A percentile compares a stretch with the other conserved stretches of the same genome.
Evolutionary conservation across 2,113 vertebrate genomes (phyloP).

Genomic region (Sylvia atricapilla): DNA sequence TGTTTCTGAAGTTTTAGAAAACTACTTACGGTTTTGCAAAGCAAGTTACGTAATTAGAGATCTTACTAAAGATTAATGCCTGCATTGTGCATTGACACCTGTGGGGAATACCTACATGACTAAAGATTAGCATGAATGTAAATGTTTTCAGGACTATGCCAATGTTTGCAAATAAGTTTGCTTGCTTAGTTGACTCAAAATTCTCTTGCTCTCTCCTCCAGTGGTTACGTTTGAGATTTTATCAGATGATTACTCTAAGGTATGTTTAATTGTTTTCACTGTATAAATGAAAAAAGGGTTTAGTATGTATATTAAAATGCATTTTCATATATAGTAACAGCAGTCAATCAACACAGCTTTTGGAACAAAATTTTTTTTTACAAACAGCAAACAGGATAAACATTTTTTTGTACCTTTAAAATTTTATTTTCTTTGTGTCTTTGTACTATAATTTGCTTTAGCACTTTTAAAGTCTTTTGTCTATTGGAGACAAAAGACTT

Average conservation of each 20-base stretch:
- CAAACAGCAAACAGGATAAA: neutral
- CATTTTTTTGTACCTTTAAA: neutral
- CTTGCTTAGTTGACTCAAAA: slow-evolving; percentile 16
- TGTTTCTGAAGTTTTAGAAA: neutral
- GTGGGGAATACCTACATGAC: slow-evolving; percentile 57
- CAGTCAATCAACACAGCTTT: neutral
- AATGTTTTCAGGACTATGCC: slow-evolving; percentile 1
- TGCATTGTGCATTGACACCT: neutral
- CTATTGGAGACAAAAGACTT: neutral
- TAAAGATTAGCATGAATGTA: slow-evolving; percentile 8
- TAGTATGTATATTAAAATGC: slow-evolving; percentile 21
- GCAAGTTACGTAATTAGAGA: slow-evolving; percentile 23
- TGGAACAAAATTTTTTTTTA: neutral
- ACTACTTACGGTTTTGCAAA: neutral
- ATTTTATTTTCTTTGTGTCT: neutral
- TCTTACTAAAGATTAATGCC: neutral
- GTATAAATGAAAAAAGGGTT: neutral
- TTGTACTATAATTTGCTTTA: neutral
- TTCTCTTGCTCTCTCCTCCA: slow-evolving; percentile 67
- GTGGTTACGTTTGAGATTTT: slow-evolving; percentile 95
- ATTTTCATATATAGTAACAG: slow-evolving; percentile 37
- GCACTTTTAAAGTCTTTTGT: neutral
- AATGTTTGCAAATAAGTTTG: slow-evolving; percentile 14
- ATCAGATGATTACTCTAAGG: slow-evolving; percentile 99
- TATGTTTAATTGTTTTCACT: slow-evolving; percentile 64